These are phyloP conservation scores for Aphelenchoides bicaudatus DNA, from an alignment of 2,888 invertebrate species.

Conservation along the genomic window DNA sequence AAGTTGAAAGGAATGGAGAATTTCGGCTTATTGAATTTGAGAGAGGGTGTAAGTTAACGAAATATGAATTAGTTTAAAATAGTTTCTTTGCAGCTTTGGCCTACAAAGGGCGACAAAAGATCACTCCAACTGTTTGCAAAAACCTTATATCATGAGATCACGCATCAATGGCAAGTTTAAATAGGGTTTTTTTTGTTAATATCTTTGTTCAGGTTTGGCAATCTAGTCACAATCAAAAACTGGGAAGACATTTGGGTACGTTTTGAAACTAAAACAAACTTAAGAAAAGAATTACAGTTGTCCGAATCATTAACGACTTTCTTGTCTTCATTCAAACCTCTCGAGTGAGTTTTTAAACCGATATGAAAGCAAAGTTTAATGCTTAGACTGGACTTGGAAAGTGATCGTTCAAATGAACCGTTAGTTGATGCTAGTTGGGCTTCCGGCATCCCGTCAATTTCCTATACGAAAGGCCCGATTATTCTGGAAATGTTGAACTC, in stretches of 20 bases:
- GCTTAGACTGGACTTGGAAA: conserved; percentile 14
- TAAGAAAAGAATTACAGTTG: conserved; percentile 9
- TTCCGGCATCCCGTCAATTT: conserved; percentile 23
- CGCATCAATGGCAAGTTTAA: conserved; percentile 31
- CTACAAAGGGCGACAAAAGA: not conserved
- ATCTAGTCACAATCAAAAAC: conserved; percentile 28
- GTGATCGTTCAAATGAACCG: conserved; percentile 23
- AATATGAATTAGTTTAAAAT: not conserved
- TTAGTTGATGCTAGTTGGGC: conserved; percentile 23
- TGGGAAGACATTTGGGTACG: conserved; percentile 28
- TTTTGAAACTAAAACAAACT: not conserved
- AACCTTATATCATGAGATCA: conserved; percentile 34
- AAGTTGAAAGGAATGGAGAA: conserved; percentile 36
- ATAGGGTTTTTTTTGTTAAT: conserved; percentile 2
- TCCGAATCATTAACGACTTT: too few relatives aligned
- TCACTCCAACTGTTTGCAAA: conserved; percentile 23
- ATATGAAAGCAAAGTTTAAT: not conserved
- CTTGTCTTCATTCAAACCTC: too few relatives aligned
- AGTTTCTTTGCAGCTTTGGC: conserved; percentile 29
- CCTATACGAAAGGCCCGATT: conserved; percentile 29
- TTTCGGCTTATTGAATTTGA: conserved; percentile 28
- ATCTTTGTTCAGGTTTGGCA: conserved; percentile 26
- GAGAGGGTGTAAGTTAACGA: conserved; percentile 27
- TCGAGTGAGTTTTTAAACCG: too few relatives aligned
- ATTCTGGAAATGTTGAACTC: conserved; percentile 30